A percentile compares a stretch with the other conserved stretches of the same genome.
These are phyloP conservation scores for Leptopilina syphax DNA, from an alignment of 2,888 invertebrate species.

Conservation along the genomic window DNA sequence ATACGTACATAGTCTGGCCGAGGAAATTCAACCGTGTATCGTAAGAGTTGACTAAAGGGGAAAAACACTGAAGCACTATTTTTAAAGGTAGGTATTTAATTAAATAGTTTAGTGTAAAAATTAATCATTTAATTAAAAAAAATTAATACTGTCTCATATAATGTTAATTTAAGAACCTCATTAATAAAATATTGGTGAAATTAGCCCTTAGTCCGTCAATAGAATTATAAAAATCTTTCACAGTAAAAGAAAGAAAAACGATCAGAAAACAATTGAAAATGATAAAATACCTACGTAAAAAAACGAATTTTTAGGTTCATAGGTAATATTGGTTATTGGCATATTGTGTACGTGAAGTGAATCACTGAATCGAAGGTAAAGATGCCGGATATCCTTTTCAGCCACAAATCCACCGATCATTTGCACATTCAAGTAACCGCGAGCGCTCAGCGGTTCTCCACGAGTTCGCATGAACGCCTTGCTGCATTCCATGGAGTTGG, in stretches of 20 bases:
- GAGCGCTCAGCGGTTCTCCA: conserved; percentile 59
- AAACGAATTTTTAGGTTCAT: not conserved
- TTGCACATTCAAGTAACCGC: conserved; percentile 61
- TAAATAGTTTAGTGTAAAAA: too few relatives aligned
- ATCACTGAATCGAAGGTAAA: conserved; percentile 5
- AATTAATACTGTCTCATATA: too few relatives aligned
- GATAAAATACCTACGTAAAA: not conserved
- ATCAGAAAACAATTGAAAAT: not conserved
- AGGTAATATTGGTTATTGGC: not conserved
- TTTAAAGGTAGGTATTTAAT: too few relatives aligned
- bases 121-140: too few relatives aligned
- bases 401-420: conserved; percentile 62
- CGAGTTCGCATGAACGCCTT: conserved; percentile 59
- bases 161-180: too few relatives aligned
- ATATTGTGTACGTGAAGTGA: conserved; percentile 31
- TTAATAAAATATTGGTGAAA: not conserved
- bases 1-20: too few relatives aligned
- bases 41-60: too few relatives aligned
- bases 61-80: too few relatives aligned
- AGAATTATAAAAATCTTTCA: too few relatives aligned
- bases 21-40: too few relatives aligned
- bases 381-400: conserved; percentile 47
- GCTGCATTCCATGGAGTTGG: conserved; percentile 50
- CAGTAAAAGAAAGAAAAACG: not conserved
- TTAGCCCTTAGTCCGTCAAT: too few relatives aligned